phyloP scores from a whole-genome alignment of 2,888 invertebrate species.

The Meandrusa payeni region DNA sequence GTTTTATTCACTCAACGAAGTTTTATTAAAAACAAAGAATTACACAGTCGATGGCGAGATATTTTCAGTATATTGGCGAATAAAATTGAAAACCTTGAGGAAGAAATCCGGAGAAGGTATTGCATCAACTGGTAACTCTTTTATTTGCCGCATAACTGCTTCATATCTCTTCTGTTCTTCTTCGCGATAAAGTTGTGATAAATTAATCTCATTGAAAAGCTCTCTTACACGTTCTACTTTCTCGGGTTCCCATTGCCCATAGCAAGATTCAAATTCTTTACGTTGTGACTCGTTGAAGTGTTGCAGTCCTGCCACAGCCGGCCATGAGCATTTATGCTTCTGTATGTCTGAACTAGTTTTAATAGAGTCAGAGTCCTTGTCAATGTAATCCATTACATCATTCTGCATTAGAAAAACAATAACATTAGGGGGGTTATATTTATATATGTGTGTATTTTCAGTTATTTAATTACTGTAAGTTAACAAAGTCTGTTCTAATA shows the following conservation, averaged over 20 bases:
- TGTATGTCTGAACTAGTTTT: constrained; percentile 7
- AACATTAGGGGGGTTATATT: not conserved
- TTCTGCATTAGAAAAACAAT: not conserved
- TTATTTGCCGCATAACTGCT: not conserved
- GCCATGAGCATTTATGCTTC: constrained; percentile 8
- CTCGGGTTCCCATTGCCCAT: constrained; percentile 8
- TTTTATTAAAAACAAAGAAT: no score
- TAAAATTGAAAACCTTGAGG: not conserved
- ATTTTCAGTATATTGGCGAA: constrained; percentile 3
- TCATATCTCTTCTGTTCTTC: constrained; percentile 2
- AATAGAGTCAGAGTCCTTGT: not conserved
- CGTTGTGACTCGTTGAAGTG: not conserved
- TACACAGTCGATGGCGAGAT: constrained; percentile 1
- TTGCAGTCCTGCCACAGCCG: constrained; percentile 1
- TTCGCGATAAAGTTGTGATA: not conserved
- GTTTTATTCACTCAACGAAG: no score
- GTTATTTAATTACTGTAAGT: no score
- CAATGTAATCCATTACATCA: constrained; percentile 11
- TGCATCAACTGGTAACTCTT: not conserved
- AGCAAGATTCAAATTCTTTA: not conserved
- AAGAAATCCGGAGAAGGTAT: constrained; percentile 1
- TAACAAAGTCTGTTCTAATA: no score
- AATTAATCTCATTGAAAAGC: not conserved
- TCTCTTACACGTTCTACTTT: constrained; percentile 2
- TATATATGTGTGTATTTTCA: not conserved